phyloP scores from a whole-genome alignment of 2,888 invertebrate genomes.

The Gari tellinella region DNA sequence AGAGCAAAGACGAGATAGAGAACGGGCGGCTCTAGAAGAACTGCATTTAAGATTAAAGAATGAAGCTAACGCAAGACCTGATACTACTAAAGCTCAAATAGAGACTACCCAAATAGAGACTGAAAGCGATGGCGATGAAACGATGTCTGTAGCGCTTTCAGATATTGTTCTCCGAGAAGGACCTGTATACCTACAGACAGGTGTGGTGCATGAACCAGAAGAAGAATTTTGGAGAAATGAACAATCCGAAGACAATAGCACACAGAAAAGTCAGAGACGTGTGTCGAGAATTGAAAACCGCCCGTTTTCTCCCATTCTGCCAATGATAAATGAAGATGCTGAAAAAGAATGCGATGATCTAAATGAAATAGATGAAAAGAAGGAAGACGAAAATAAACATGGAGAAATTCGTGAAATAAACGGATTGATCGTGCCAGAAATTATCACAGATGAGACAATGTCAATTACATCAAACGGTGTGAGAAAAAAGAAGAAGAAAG shows the following conservation, averaged over 20 bases:
- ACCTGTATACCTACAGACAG: constrained; percentile 41
- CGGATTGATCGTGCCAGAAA: background rate
- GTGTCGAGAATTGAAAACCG: constrained; percentile 17
- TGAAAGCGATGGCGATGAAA: constrained; percentile 15
- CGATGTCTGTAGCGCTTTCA: constrained; percentile 17
- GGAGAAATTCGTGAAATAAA: constrained; percentile 5
- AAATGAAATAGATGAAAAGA: background rate
- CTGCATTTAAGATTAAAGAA: constrained; percentile 50
- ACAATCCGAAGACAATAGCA: background rate
- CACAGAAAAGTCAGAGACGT: constrained; percentile 8
- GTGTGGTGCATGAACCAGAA: constrained; percentile 2
- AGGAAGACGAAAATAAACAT: constrained; percentile 1
- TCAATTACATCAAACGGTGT: constrained; percentile 44
- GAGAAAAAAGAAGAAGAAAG: constrained; percentile 58
- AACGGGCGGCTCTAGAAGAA: constrained; percentile 48
- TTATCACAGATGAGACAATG: constrained; percentile 12
- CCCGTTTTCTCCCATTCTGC: constrained; percentile 43
- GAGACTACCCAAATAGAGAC: constrained; percentile 7
- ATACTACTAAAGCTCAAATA: background rate
- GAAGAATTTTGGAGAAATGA: constrained; percentile 6
- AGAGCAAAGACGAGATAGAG: constrained; percentile 38
- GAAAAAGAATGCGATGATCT: constrained; percentile 39
- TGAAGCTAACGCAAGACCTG: constrained; percentile 54
- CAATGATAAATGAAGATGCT: constrained; percentile 62
- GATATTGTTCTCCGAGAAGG: constrained; percentile 35